phyloP scores from a whole-genome alignment of 2,113 vertebrate genomes.

The Capra hircus region DNA sequence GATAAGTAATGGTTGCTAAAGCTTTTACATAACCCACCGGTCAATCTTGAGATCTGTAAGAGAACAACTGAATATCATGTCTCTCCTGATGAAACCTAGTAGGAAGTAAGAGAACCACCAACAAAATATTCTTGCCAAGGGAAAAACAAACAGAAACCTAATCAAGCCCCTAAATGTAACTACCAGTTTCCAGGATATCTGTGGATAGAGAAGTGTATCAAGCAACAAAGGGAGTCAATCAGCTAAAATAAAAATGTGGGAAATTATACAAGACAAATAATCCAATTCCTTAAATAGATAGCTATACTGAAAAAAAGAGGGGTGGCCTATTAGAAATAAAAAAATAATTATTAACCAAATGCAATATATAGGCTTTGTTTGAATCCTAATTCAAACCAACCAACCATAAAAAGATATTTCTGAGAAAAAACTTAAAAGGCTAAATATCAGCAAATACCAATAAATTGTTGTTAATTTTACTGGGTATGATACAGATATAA shows the following conservation, averaged over 20 bases:
- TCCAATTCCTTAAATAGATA: background rate
- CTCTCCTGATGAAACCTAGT: background rate
- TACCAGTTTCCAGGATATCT: background rate
- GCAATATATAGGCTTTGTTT: background rate
- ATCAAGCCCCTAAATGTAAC: background rate
- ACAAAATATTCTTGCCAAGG: background rate
- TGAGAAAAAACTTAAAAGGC: background rate
- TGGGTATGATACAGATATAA: background rate
- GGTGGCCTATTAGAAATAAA: background rate
- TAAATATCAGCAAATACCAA: background rate
- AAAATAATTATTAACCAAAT: background rate
- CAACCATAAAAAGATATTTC: background rate
- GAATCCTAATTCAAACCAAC: slow-evolving; percentile 17
- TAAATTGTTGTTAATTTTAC: background rate
- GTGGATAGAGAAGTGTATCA: background rate
- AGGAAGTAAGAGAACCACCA: background rate
- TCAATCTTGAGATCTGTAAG: background rate
- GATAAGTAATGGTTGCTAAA: background rate
- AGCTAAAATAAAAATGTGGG: background rate
- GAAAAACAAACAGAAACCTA: background rate
- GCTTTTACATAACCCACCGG: background rate
- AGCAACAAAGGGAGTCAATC: background rate
- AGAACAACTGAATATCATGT: background rate
- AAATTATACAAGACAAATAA: background rate
- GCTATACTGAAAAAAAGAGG: background rate